Conservation (phyloP, 37 sponge, comb jelly and placozoan genomes). For the Crambe crambe region DNA sequence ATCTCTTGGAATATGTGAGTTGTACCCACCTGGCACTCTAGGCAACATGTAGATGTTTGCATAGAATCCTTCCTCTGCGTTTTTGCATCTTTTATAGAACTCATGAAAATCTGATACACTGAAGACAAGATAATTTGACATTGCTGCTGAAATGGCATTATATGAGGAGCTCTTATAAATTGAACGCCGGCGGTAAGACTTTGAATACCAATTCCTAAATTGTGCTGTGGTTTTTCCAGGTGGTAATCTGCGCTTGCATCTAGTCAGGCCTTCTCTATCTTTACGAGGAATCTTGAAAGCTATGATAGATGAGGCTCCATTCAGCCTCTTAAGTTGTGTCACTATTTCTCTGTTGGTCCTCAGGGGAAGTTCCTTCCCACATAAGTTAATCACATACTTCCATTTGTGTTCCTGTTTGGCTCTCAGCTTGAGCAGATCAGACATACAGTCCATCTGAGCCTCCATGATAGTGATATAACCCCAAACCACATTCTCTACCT, state of each 20-base stretch:
- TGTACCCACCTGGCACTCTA: slow-evolving; percentile 9
- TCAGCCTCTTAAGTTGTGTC: background rate
- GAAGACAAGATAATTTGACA: background rate
- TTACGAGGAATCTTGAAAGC: background rate
- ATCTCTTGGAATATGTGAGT: background rate
- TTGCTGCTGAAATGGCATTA: background rate
- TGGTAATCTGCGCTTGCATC: background rate
- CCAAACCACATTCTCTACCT: slow-evolving; percentile 12
- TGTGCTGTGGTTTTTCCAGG: background rate
- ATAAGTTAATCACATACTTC: slow-evolving; percentile 57
- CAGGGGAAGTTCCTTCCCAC: slow-evolving; percentile 53
- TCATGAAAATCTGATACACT: background rate
- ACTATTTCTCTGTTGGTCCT: slow-evolving; percentile 62
- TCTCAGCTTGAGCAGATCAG: slow-evolving; percentile 5
- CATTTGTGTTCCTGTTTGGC: slow-evolving; percentile 3
- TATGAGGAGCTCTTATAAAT: slow-evolving; percentile 17
- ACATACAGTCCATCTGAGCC: slow-evolving; percentile 45
- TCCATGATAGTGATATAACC: slow-evolving; percentile 23
- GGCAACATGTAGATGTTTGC: slow-evolving; percentile 15
- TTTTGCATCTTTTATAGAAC: background rate
- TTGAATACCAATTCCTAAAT: background rate
- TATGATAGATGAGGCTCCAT: background rate
- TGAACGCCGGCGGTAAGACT: background rate
- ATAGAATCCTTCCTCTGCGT: slow-evolving; percentile 32
- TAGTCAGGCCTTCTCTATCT: background rate